A percentile compares a stretch with the other conserved stretches of the same genome.
phyloP scores from a whole-genome alignment of 2,113 vertebrate genomes.

The Oreochromis tanganicae region DNA sequence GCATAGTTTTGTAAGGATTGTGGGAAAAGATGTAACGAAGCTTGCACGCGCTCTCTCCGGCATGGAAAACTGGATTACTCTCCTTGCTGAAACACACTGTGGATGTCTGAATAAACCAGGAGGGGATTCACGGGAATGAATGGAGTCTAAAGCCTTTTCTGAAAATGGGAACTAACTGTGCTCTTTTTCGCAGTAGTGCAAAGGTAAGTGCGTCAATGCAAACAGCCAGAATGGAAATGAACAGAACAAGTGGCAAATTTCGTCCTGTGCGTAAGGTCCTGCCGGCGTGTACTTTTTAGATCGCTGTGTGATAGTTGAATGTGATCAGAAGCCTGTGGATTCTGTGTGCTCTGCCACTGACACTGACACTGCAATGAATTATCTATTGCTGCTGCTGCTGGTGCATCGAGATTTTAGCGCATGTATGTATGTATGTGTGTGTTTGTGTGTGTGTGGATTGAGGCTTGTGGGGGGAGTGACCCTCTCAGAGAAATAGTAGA shows the following conservation, averaged over 20 bases:
- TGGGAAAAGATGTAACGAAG: constrained; percentile 71
- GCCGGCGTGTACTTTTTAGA: neutral
- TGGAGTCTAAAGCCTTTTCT: constrained; percentile 68
- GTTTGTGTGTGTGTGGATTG: neutral
- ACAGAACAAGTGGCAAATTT: neutral
- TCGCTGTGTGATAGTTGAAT: neutral
- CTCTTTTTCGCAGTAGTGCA: constrained; percentile 41
- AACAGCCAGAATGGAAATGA: neutral
- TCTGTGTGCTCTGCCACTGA: neutral
- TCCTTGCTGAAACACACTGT: constrained; percentile 40
- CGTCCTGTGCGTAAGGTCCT: neutral
- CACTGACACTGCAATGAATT: constrained; percentile 35
- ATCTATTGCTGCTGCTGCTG: constrained; percentile 29
- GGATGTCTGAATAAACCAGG: constrained; percentile 58
- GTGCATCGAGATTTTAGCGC: constrained; percentile 20
- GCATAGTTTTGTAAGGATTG: constrained; percentile 61
- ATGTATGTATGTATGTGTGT: neutral
- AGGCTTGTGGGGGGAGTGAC: neutral
- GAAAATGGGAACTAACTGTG: constrained; percentile 70
- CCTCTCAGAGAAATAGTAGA: constrained; percentile 5
- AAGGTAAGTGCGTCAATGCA: constrained; percentile 54
- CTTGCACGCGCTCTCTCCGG: constrained; percentile 52
- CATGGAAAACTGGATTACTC: constrained; percentile 75
- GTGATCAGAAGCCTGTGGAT: constrained; percentile 52
- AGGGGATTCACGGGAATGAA: constrained; percentile 42